phyloP scores from a whole-genome alignment of 2,113 vertebrate species.

The Dromiciops gliroides region DNA sequence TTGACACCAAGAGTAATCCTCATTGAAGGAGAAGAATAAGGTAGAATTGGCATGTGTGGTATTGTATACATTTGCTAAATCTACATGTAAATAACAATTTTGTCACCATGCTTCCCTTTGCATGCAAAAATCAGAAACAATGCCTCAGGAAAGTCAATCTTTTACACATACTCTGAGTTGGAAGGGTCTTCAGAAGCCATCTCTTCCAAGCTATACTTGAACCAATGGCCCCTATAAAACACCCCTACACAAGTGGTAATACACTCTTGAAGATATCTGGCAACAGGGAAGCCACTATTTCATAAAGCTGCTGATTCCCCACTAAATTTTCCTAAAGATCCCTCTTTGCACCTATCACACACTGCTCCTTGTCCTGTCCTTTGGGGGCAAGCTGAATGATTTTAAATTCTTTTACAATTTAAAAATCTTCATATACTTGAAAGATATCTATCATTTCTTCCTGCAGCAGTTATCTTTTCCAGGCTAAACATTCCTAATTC shows the following conservation, averaged over 20 bases:
- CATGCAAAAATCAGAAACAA: neutral
- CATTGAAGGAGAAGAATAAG: slow-evolving; percentile 17
- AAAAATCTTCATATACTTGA: neutral
- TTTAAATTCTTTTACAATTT: neutral
- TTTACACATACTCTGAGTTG: neutral
- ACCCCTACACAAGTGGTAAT: neutral
- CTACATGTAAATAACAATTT: slow-evolving; percentile 15
- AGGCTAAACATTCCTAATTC: neutral
- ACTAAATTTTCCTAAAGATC: neutral
- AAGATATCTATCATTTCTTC: neutral
- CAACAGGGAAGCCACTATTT: neutral
- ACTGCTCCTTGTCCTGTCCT: neutral
- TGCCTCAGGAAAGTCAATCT: neutral
- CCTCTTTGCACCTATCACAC: neutral
- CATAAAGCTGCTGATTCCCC: neutral
- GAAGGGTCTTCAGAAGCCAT: neutral
- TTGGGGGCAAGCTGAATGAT: neutral
- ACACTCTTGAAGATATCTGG: neutral
- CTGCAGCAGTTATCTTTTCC: neutral
- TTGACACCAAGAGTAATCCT: slow-evolving; percentile 32
- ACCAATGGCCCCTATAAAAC: neutral
- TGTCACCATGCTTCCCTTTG: neutral
- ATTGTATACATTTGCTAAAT: slow-evolving; percentile 12
- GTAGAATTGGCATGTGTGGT: neutral
- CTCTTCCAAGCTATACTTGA: neutral